Evolutionary conservation across 2,888 invertebrate species (phyloP), one percentile per base, ranked within the genome.

Genomic region (Drosophila anceps): DNA sequence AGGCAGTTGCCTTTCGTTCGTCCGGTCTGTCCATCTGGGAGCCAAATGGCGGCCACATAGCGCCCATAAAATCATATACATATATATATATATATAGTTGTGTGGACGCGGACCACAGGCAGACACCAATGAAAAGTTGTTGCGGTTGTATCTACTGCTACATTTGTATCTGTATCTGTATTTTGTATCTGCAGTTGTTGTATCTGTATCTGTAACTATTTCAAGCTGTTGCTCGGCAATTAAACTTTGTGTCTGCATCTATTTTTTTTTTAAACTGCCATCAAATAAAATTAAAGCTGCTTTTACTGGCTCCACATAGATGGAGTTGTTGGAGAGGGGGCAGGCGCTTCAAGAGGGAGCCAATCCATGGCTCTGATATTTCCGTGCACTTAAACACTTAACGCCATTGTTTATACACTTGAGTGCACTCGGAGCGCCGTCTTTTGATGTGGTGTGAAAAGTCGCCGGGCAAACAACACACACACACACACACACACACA

Each of bases 391-490:
- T 87, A 88, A 87, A 87, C 88, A 84, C 86, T 88, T 86, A 87
- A 84, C 87, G 84, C 85, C 81, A 82, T 89, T 88, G 86, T 87
- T 88, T 85, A 86, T 78, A 88, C 84, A 86, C 90, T 88, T 82
- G 82, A 90, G 88, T 90, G 83, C 88, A 84, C 81, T 84, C 74
- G 86, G 67, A 71, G 71, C 75, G 76, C 74, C 82, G 84, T 75
- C 86, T 88, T 85, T 88, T 86, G 78, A 89, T 87, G 89, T 88
- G 90, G 83, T 88, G 90, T 88, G 89, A 90, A 90, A 87, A 81
- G 82, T 87, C 77, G 82, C 70, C 63, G 70, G 59, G 76, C 69
- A 76, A 70, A 81, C 66, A 74, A 70, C 73, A 69, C 13, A 53
- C 24, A 69, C 44, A 55, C 29, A 51, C 43, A 51, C 12, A 73